phyloP scores from a whole-genome alignment of 2,888 invertebrate species.

The Hoplodrina blanda region DNA sequence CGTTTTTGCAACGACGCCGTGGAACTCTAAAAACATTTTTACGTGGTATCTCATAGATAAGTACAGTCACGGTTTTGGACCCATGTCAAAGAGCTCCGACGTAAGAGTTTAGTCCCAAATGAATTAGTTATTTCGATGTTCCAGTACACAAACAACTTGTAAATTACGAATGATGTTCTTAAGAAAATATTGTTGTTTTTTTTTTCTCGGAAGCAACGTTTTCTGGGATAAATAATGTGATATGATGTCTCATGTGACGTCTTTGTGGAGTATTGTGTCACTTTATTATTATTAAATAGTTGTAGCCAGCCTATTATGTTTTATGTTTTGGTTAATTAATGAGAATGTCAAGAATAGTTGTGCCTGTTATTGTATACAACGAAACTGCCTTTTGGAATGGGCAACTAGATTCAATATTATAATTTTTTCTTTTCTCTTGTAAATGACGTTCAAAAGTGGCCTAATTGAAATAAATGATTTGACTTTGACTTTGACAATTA shows the following conservation, averaged over 20 bases:
- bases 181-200: slow-evolving; percentile 24
- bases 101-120: slow-evolving; percentile 46
- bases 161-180: slow-evolving; percentile 30
- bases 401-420: too few relatives aligned
- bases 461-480: too few relatives aligned
- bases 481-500: too few relatives aligned
- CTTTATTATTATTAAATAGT: background rate
- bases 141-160: slow-evolving; percentile 33
- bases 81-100: slow-evolving; percentile 55
- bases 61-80: slow-evolving; percentile 47
- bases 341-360: too few relatives aligned
- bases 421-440: too few relatives aligned
- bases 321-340: too few relatives aligned
- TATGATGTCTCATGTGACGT: background rate
- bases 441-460: too few relatives aligned
- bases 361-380: too few relatives aligned
- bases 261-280: background rate
- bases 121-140: slow-evolving; percentile 49
- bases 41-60: slow-evolving; percentile 23
- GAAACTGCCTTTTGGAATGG: too few relatives aligned
- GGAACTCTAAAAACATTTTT: slow-evolving; percentile 14
- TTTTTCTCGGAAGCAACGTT: slow-evolving; percentile 10
- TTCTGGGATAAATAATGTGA: slow-evolving; percentile 15
- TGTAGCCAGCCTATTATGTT: too few relatives aligned
- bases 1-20: background rate